phyloP scores from a whole-genome alignment of 2,113 vertebrate genomes.

The Eurystomus gularis region DNA sequence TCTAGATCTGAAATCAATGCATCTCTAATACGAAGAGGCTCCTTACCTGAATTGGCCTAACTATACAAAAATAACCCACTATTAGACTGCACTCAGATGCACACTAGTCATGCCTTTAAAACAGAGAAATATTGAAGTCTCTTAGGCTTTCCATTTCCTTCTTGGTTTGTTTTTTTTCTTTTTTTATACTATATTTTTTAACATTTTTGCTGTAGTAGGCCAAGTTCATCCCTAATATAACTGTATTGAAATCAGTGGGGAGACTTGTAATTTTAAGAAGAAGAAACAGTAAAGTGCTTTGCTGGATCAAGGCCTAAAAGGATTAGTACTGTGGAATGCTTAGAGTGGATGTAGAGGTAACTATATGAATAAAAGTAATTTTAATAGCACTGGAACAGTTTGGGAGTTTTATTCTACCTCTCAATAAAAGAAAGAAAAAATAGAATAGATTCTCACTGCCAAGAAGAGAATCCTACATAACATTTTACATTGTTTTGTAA shows the following conservation, averaged over 20 bases:
- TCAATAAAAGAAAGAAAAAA: conserved; percentile 27
- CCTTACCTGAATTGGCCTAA: conserved; percentile 16
- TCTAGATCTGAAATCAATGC: conserved; percentile 49
- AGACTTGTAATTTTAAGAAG: conserved; percentile 51
- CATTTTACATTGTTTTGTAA: not conserved
- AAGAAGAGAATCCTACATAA: not conserved
- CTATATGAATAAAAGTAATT: conserved; percentile 52
- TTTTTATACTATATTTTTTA: conserved; percentile 42
- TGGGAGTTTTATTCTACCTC: conserved; percentile 34
- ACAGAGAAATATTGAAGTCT: not conserved
- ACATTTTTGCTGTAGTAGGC: conserved; percentile 16
- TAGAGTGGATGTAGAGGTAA: conserved; percentile 18
- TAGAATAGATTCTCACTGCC: not conserved
- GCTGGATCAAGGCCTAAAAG: conserved; percentile 68
- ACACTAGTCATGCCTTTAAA: not conserved
- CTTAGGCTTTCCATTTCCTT: conserved; percentile 13
- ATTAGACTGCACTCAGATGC: not conserved
- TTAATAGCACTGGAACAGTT: conserved; percentile 42
- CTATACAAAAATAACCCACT: conserved; percentile 17
- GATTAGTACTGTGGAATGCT: conserved; percentile 54
- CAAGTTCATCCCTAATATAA: conserved; percentile 50
- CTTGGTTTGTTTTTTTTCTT: not conserved
- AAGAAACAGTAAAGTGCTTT: conserved; percentile 64
- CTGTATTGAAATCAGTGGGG: conserved; percentile 41
- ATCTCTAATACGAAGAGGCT: conserved; percentile 16